These are phyloP conservation scores for Spheniscus mendiculus DNA, from an alignment of 2,113 vertebrate species.

Conservation along the genomic window DNA sequence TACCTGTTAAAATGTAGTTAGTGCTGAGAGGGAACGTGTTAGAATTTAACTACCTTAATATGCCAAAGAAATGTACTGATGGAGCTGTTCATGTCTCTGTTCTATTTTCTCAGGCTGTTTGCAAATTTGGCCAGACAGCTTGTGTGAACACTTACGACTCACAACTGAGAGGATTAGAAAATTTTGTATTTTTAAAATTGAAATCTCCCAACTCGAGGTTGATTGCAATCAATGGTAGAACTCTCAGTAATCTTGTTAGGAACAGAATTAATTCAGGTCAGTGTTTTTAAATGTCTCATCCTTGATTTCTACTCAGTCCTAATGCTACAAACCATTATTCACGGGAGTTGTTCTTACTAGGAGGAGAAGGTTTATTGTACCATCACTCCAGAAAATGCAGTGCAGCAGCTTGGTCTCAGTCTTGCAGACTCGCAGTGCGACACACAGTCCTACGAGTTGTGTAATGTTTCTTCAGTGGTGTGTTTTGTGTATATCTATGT, in stretches of 20 bases:
- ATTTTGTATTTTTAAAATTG: not conserved
- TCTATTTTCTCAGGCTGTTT: not conserved
- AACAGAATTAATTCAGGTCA: not conserved
- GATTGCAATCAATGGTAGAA: not conserved
- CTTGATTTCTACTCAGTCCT: not conserved
- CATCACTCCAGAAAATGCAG: not conserved
- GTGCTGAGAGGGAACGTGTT: not conserved
- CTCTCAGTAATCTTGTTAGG: not conserved
- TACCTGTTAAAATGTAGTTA: not conserved
- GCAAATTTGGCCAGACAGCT: not conserved
- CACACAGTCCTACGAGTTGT: not conserved
- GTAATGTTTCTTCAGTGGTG: not conserved
- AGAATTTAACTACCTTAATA: not conserved
- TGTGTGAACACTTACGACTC: not conserved
- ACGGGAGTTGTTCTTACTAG: not conserved
- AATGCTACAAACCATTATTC: not conserved
- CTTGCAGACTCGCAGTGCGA: not conserved
- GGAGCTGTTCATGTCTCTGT: not conserved
- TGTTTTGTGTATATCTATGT: not conserved
- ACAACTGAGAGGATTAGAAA: not conserved
- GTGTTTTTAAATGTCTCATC: not conserved
- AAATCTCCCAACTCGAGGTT: not conserved
- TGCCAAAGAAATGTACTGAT: not conserved
- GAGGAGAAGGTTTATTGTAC: not conserved
- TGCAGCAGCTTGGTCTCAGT: not conserved